Evolutionary conservation across 1,140 invertebrate species (phyloP).

Genomic region (Gerris buenoi): DNA sequence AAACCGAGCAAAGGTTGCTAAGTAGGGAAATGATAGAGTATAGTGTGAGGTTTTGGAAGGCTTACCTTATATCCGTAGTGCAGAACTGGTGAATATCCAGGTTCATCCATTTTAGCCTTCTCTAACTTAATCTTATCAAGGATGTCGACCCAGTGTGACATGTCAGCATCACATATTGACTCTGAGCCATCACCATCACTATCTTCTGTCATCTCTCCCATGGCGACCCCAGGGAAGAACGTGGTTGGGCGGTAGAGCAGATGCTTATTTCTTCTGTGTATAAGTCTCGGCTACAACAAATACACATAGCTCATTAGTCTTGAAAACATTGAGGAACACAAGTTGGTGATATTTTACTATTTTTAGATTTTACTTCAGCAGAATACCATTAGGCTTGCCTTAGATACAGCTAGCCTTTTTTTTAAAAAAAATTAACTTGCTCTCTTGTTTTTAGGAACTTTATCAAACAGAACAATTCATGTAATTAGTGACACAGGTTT

Average conservation of each 20-base stretch:
- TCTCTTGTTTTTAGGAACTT: no score
- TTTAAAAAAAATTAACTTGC: no score
- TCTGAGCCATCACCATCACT: constrained; percentile 23
- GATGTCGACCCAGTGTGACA: constrained; percentile 24
- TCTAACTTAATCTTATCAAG: constrained; percentile 25
- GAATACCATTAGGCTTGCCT: no score
- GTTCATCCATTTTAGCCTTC: constrained; percentile 33
- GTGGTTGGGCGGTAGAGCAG: constrained; percentile 46
- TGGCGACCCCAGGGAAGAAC: constrained; percentile 45
- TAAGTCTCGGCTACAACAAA: constrained; percentile 19
- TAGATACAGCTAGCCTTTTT: no score
- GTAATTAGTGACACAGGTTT: no score
- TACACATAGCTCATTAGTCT: no score
- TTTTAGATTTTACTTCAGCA: no score
- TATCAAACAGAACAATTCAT: no score
- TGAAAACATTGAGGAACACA: no score
- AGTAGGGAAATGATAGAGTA: no score
- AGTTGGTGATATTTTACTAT: no score
- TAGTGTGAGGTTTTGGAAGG: constrained; percentile 4
- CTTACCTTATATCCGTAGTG: constrained; percentile 37
- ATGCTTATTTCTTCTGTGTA: constrained; percentile 36
- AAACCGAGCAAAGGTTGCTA: no score
- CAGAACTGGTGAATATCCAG: constrained; percentile 24
- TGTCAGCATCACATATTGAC: constrained; percentile 11
- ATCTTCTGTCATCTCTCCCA: constrained; percentile 12